These are phyloP conservation scores for Craseonycteris thonglongyai DNA, from an alignment of 2,113 vertebrate genomes.

Conservation along the genomic window DNA sequence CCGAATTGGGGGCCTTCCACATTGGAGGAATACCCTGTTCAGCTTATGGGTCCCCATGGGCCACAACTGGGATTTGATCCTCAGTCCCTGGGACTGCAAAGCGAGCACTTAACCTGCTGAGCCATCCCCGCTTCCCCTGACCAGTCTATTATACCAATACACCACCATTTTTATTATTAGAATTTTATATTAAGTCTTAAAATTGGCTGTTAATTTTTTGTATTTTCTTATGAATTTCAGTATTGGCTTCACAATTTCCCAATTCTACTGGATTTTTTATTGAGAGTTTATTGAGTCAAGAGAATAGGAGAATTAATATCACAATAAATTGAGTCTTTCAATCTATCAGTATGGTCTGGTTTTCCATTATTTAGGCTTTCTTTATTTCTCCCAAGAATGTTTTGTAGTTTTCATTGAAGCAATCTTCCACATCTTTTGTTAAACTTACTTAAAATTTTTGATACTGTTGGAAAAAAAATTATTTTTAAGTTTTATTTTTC, in stretches of 20 bases:
- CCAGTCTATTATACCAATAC: not conserved
- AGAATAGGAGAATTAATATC: not conserved
- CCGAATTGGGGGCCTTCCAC: too few relatives aligned
- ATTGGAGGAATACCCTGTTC: too few relatives aligned
- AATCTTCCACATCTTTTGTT: not conserved
- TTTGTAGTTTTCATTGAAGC: not conserved
- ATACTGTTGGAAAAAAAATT: not conserved
- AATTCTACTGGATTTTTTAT: not conserved
- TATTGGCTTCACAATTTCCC: not conserved
- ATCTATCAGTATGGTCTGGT: not conserved
- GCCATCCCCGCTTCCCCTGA: not conserved
- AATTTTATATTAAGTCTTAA: not conserved
- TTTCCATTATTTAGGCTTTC: not conserved
- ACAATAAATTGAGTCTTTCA: not conserved
- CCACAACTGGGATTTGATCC: too few relatives aligned
- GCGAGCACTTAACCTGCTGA: too few relatives aligned
- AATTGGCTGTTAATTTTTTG: not conserved
- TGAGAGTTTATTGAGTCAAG: not conserved
- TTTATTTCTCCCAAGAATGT: not conserved
- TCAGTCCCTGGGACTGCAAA: too few relatives aligned
- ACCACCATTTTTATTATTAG: not conserved
- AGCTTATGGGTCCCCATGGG: too few relatives aligned
- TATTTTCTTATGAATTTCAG: not conserved
- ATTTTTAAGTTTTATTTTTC: conserved; percentile 19
- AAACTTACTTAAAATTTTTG: not conserved